A percentile compares a stretch with the other conserved stretches of the same genome.
Conservation (phyloP, 2,797 vertebrate genomes). For the Cyclura pinguis region DNA sequence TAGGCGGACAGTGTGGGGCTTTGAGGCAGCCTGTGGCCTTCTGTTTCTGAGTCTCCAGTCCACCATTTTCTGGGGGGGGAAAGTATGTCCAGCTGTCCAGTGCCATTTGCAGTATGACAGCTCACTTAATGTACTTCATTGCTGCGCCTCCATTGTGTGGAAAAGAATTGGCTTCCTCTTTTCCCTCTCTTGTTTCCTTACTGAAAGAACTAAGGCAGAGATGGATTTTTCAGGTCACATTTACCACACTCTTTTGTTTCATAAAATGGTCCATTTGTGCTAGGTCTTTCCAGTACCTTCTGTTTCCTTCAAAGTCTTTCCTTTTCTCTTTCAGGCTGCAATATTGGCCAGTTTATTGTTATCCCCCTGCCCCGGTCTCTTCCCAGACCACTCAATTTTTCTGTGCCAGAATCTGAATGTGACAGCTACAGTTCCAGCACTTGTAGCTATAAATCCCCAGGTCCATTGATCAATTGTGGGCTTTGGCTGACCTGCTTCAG, state of each 20-base stretch:
- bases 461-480: conserved; percentile 52
- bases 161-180: too few relatives aligned
- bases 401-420: conserved; percentile 59
- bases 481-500: conserved; percentile 47
- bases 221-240: neutral
- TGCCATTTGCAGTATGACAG: neutral
- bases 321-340: neutral
- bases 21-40: too few relatives aligned
- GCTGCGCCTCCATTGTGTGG: too few relatives aligned
- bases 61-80: too few relatives aligned
- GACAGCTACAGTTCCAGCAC: conserved; percentile 36
- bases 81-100: neutral
- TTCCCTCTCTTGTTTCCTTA: neutral
- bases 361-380: conserved; percentile 25
- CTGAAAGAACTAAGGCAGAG: neutral
- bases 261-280: neutral
- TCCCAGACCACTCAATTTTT: conserved; percentile 62
- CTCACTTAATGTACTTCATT: neutral
- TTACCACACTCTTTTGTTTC: too few relatives aligned
- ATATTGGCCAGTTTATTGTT: conserved; percentile 33
- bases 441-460: conserved; percentile 26
- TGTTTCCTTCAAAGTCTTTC: conserved; percentile 9
- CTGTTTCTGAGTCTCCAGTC: too few relatives aligned
- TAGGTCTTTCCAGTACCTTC: neutral
- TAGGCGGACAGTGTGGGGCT: too few relatives aligned